These are phyloP conservation scores for Cyprinodon brontotheroides DNA, from an alignment of 2,113 vertebrate genomes.

Conservation along the genomic window DNA sequence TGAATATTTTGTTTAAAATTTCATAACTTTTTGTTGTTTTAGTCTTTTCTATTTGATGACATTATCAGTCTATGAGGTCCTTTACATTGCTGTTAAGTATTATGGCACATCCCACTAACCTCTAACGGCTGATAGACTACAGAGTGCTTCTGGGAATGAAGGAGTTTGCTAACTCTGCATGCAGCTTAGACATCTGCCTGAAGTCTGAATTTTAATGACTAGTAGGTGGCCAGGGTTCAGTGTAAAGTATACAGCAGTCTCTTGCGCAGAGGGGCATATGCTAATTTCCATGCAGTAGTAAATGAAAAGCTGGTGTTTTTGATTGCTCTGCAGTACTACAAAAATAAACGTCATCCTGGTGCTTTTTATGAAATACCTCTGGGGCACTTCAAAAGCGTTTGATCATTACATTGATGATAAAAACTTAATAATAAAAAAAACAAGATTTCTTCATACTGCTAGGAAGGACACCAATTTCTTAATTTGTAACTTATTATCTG, in stretches of 20 bases:
- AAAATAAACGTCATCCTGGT: slow-evolving; percentile 5
- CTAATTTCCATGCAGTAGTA: slow-evolving; percentile 45
- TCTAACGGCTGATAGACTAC: slow-evolving; percentile 15
- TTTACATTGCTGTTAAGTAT: slow-evolving; percentile 18
- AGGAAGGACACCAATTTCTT: slow-evolving; percentile 6
- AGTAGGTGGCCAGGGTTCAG: slow-evolving; percentile 40
- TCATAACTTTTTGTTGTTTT: background rate
- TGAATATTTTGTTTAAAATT: background rate
- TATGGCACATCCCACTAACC: slow-evolving; percentile 14
- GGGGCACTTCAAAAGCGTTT: slow-evolving; percentile 6
- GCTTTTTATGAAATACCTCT: slow-evolving; percentile 26
- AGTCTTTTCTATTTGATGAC: background rate
- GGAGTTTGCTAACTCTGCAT: slow-evolving; percentile 38
- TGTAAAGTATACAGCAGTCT: slow-evolving; percentile 33
- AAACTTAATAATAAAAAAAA: slow-evolving; percentile 13
- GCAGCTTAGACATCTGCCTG: slow-evolving; percentile 41
- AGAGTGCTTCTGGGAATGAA: slow-evolving; percentile 17
- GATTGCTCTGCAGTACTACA: slow-evolving; percentile 24
- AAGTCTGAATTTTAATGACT: slow-evolving; percentile 65
- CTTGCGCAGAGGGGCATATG: slow-evolving; percentile 31
- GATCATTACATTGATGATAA: slow-evolving; percentile 17
- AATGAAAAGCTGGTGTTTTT: slow-evolving; percentile 51
- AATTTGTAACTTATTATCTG: slow-evolving; percentile 10
- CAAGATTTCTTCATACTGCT: background rate
- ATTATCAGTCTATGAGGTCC: slow-evolving; percentile 2